Percentiles rank a stretch among this genome's conserved stretches.
Conservation (phyloP, 2,888 invertebrate genomes). For the Nemapogon koenigi region DNA sequence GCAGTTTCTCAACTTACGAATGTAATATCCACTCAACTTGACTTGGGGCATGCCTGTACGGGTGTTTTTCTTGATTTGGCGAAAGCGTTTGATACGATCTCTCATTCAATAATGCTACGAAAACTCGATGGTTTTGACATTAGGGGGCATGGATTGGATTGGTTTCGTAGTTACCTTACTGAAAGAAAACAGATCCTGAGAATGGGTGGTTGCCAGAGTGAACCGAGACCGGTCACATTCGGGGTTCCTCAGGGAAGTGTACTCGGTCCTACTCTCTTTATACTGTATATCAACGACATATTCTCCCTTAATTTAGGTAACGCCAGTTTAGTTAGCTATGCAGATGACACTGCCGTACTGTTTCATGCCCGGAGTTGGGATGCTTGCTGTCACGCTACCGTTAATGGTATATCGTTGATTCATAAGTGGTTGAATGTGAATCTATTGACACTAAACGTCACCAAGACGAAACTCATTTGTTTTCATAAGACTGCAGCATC, state of each 20-base stretch:
- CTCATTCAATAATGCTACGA: conserved; percentile 13
- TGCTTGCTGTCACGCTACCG: not conserved
- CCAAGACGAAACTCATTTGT: conserved; percentile 8
- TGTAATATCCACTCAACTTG: not conserved
- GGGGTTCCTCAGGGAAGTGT: conserved; percentile 17
- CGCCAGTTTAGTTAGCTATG: not conserved
- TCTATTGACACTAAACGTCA: conserved; percentile 1
- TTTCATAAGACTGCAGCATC: too few relatives aligned
- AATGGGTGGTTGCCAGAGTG: not conserved
- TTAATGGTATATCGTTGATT: not conserved
- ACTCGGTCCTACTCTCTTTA: conserved; percentile 14
- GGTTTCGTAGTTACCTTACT: conserved; percentile 13
- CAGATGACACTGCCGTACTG: conserved; percentile 12
- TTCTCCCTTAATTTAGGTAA: not conserved
- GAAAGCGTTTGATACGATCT: conserved; percentile 13
- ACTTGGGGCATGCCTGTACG: not conserved
- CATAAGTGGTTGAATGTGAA: conserved; percentile 4
- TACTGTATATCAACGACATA: conserved; percentile 13
- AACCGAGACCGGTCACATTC: not conserved
- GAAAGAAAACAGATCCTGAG: not conserved
- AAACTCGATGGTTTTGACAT: conserved; percentile 13
- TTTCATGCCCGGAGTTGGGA: conserved; percentile 9
- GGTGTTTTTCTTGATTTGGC: conserved; percentile 11
- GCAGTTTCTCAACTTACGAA: conserved; percentile 3
- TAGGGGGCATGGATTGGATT: conserved; percentile 10